Conservation (phyloP, 2,113 vertebrate species). For the Synchiropus splendidus region DNA sequence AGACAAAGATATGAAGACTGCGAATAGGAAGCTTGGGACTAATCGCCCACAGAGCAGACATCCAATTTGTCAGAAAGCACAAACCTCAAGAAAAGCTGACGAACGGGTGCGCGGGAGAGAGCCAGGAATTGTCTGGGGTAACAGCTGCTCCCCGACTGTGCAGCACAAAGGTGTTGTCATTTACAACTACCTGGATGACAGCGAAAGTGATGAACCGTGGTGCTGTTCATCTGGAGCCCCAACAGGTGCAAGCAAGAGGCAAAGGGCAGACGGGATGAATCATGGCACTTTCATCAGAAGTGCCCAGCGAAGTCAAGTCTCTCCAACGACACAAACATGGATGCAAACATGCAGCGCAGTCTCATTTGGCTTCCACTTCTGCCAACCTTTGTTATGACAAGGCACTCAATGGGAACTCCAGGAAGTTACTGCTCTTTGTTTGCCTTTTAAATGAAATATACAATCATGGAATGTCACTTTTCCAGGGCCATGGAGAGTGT, state of each 20-base stretch:
- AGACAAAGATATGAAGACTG: slow-evolving; percentile 17
- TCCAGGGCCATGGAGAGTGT: too few species aligned
- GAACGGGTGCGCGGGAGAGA: slow-evolving; percentile 11
- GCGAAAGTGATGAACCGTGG: slow-evolving; percentile 21
- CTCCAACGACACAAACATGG: too few species aligned
- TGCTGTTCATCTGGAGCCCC: slow-evolving; percentile 26
- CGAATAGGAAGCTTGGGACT: slow-evolving; percentile 13
- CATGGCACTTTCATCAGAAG: slow-evolving; percentile 15
- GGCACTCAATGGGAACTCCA: too few species aligned
- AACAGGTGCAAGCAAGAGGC: slow-evolving; percentile 44
- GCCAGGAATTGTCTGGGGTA: slow-evolving; percentile 6
- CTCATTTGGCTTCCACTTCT: too few species aligned
- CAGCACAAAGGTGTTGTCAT: slow-evolving; percentile 10
- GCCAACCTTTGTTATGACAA: too few species aligned
- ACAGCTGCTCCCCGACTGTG: slow-evolving; percentile 16
- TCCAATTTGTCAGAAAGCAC: slow-evolving; percentile 19
- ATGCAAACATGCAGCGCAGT: too few species aligned
- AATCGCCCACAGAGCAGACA: slow-evolving; percentile 13
- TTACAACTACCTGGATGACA: slow-evolving; percentile 8
- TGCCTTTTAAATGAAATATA: too few species aligned
- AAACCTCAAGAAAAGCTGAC: slow-evolving; percentile 11
- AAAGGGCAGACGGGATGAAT: slow-evolving; percentile 11
- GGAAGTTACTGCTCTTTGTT: too few species aligned
- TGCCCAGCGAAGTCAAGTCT: slow-evolving; percentile 2
- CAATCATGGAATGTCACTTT: too few species aligned